Evolutionary conservation across 2,797 vertebrate genomes (phyloP).

Genomic region (Sibirionetta formosa): DNA sequence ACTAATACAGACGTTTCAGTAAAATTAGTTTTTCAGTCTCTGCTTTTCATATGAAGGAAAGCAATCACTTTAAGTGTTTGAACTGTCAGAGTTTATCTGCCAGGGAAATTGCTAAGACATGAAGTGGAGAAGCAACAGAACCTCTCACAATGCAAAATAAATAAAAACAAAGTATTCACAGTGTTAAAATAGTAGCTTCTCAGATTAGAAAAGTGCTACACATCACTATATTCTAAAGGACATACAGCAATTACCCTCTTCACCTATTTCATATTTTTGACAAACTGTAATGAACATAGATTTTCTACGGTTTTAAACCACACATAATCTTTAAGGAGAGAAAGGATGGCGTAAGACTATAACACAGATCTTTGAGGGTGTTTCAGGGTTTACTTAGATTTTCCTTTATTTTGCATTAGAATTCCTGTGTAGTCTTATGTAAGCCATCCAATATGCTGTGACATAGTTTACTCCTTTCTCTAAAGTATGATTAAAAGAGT

Average conservation of each 20-base stretch:
- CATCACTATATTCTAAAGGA: not conserved
- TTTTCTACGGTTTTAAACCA: not conserved
- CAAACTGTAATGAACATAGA: not conserved
- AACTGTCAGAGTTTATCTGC: not conserved
- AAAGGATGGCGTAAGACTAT: not conserved
- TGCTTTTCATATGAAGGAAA: constrained; percentile 8
- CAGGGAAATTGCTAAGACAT: not conserved
- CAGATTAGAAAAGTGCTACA: not conserved
- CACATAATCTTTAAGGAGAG: not conserved
- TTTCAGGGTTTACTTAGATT: not conserved
- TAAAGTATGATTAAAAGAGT: not conserved
- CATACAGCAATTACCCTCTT: not conserved
- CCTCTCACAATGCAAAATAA: not conserved
- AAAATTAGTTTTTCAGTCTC: not conserved
- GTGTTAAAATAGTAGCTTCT: not conserved
- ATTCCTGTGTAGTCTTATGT: not conserved
- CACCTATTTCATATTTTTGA: not conserved
- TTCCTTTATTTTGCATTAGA: not conserved
- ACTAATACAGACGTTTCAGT: not conserved
- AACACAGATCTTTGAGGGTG: not conserved
- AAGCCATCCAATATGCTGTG: not conserved
- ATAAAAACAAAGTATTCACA: not conserved
- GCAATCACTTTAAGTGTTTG: not conserved
- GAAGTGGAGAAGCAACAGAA: not conserved
- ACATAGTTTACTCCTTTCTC: not conserved